Conservation (phyloP, 2,888 invertebrate species). For the Cheilosia urbana region DNA sequence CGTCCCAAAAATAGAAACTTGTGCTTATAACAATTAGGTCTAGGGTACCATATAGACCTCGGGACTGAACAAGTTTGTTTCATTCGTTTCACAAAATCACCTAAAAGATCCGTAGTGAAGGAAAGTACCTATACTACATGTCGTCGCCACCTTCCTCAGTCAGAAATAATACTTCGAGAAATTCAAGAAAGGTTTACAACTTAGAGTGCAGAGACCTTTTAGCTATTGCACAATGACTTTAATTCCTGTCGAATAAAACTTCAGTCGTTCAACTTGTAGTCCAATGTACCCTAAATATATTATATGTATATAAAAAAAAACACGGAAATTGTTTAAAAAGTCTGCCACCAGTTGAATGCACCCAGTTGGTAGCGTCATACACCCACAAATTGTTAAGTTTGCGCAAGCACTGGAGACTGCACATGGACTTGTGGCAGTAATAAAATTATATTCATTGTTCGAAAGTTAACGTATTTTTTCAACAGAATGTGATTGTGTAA, state of each 20-base stretch:
- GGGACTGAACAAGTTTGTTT: too few species aligned
- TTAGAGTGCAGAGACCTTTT: too few species aligned
- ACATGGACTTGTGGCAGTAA: conserved; percentile 7
- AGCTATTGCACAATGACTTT: too few species aligned
- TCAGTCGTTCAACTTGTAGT: neutral
- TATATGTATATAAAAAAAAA: neutral
- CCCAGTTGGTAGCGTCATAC: conserved; percentile 3
- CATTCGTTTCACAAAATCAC: too few species aligned
- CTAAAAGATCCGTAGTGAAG: too few species aligned
- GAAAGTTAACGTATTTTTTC: conserved; percentile 1
- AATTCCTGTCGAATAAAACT: neutral
- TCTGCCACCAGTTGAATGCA: neutral
- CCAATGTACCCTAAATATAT: neutral
- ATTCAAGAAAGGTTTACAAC: too few species aligned
- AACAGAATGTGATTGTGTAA: conserved; percentile 5
- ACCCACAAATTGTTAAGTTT: conserved; percentile 33
- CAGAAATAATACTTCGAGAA: too few species aligned
- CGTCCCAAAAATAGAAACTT: too few species aligned
- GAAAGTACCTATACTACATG: too few species aligned
- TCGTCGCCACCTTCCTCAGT: too few species aligned
- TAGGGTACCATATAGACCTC: too few species aligned
- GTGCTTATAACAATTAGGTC: too few species aligned
- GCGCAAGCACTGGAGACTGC: neutral
- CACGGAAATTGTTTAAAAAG: neutral
- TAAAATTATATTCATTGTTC: conserved; percentile 34